These are phyloP conservation scores for Chaetodon trifascialis DNA, from an alignment of 2,113 vertebrate genomes.

Conservation along the genomic window DNA sequence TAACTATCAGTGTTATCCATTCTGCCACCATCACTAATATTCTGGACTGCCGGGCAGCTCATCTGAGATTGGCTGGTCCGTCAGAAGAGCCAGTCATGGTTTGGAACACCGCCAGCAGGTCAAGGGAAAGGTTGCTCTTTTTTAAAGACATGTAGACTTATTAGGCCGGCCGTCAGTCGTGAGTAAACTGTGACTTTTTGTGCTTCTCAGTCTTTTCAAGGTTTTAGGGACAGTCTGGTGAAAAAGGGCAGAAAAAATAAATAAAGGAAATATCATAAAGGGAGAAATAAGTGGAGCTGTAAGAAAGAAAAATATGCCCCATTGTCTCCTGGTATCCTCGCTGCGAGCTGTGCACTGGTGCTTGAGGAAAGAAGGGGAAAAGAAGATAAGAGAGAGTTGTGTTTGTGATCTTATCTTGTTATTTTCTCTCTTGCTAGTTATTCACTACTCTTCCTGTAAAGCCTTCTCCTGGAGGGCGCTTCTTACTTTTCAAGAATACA, in stretches of 20 bases:
- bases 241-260: neutral
- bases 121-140: conserved; percentile 8
- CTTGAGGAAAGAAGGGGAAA: conserved; percentile 39
- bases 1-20: conserved; percentile 43
- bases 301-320: conserved; percentile 16
- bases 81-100: conserved; percentile 30
- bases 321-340: conserved; percentile 47
- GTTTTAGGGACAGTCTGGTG: neutral
- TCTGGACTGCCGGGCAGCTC: conserved; percentile 25
- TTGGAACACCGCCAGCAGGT: conserved; percentile 21
- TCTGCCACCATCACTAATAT: conserved; percentile 28
- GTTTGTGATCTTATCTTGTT: conserved; percentile 66
- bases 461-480: conserved; percentile 39
- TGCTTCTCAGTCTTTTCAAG: conserved; percentile 13
- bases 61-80: conserved; percentile 27
- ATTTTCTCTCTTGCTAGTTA: conserved; percentile 60
- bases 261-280: neutral
- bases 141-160: conserved; percentile 6
- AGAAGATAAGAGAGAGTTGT: conserved; percentile 24
- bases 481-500: conserved; percentile 66
- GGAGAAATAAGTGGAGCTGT: conserved; percentile 23
- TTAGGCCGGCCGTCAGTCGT: neutral
- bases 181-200: conserved; percentile 5
- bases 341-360: conserved; percentile 32
- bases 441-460: conserved; percentile 44